Evolutionary conservation across 1,140 invertebrate genomes (phyloP).

Genomic region (Doryteuthis pealeii): DNA sequence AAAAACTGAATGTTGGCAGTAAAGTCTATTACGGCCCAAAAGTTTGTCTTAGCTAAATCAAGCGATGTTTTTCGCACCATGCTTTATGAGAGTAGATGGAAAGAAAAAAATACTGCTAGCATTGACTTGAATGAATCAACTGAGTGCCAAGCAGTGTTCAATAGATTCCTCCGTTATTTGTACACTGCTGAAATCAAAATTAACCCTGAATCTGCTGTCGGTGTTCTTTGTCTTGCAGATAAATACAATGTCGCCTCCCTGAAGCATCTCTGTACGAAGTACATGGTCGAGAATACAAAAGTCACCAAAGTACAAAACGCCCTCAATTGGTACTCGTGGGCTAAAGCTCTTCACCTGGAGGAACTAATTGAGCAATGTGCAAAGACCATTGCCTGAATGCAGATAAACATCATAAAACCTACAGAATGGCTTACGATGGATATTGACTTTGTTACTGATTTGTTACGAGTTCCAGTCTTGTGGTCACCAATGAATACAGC

Average conservation of each 20-base stretch:
- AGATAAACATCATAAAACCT: slow-evolving; percentile 44
- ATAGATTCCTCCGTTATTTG: slow-evolving; percentile 55
- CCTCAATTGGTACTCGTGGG: slow-evolving; percentile 57
- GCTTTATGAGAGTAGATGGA: slow-evolving; percentile 54
- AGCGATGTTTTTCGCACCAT: slow-evolving; percentile 58
- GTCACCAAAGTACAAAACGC: slow-evolving; percentile 54
- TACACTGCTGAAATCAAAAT: slow-evolving; percentile 58
- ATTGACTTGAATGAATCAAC: slow-evolving; percentile 54
- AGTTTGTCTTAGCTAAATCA: slow-evolving; percentile 59
- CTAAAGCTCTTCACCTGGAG: slow-evolving; percentile 52
- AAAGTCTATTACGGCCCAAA: slow-evolving; percentile 50
- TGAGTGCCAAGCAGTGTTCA: slow-evolving; percentile 56
- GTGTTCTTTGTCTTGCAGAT: slow-evolving; percentile 59
- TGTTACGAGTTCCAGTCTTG: slow-evolving; percentile 52
- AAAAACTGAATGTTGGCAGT: slow-evolving; percentile 48
- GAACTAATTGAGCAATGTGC: slow-evolving; percentile 51
- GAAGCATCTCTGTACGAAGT: slow-evolving; percentile 52
- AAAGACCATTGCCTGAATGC: slow-evolving; percentile 59
- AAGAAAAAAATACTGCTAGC: slow-evolving; percentile 38
- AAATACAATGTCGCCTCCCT: slow-evolving; percentile 59
- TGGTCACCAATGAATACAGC: slow-evolving; percentile 49
- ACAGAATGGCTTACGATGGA: slow-evolving; percentile 57
- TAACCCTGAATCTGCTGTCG: slow-evolving; percentile 48
- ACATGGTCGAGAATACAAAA: slow-evolving; percentile 55
- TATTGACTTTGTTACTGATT: slow-evolving; percentile 53